Percentiles rank a stretch among this genome's conserved stretches.
These are phyloP conservation scores for Lamellibrachia satsuma DNA, from an alignment of 2,888 invertebrate genomes.

Conservation along the genomic window DNA sequence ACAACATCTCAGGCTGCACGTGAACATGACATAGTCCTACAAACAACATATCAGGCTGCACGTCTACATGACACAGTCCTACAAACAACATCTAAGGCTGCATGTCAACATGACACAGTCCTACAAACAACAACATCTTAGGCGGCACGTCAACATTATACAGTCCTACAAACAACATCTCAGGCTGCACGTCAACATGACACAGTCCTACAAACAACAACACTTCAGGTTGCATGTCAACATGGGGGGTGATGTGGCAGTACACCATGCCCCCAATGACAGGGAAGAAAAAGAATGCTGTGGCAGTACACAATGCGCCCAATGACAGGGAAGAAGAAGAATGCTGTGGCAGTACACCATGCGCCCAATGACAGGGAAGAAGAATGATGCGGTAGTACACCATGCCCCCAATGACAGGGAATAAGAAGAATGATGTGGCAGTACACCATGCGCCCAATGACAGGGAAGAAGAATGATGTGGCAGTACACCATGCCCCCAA, in stretches of 20 bases:
- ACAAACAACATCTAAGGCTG: neutral
- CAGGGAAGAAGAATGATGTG: no score
- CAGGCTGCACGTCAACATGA: neutral
- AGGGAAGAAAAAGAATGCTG: no score
- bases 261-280: no score
- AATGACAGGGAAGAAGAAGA: no score
- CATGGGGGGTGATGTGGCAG: neutral
- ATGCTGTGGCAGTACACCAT: no score
- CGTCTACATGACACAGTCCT: neutral
- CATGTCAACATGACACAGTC: neutral
- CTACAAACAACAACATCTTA: neutral
- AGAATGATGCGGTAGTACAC: no score
- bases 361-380: no score
- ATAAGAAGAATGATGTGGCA: no score
- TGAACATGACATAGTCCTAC: neutral
- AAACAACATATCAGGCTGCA: neutral
- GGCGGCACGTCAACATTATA: neutral
- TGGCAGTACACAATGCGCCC: no score
- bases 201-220: neutral
- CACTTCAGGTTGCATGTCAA: neutral
- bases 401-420: no score
- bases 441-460: no score
- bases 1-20: neutral
- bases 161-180: neutral
- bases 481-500: no score